Percentiles rank a stretch among this genome's conserved stretches.
Evolutionary conservation across 1,140 invertebrate species (phyloP).

Genomic region (Anoplophora glabripennis): DNA sequence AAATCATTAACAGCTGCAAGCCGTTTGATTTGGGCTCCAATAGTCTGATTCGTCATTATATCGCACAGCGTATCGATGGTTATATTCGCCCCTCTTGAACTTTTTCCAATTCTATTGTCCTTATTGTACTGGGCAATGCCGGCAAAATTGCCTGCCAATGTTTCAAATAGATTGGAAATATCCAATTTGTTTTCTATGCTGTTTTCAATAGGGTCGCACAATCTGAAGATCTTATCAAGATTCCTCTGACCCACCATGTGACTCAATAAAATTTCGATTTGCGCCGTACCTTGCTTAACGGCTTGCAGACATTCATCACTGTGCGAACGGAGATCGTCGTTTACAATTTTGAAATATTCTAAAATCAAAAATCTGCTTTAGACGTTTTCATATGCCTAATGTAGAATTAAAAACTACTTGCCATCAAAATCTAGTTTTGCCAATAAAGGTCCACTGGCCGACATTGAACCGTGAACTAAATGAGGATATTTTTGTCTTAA

Average conservation of each 20-base stretch:
- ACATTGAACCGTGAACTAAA: constrained; percentile 79
- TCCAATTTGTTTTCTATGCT: constrained; percentile 63
- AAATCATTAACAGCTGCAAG: constrained; percentile 72
- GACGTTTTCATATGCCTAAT: not conserved
- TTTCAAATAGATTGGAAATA: constrained; percentile 76
- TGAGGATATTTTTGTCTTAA: constrained; percentile 86
- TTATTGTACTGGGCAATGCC: constrained; percentile 91
- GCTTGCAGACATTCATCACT: constrained; percentile 61
- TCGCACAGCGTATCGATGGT: constrained; percentile 77
- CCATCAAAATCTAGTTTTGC: constrained; percentile 81
- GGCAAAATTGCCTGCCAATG: constrained; percentile 78
- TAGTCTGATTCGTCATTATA: constrained; percentile 65
- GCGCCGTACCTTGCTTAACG: constrained; percentile 61
- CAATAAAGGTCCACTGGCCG: constrained; percentile 82
- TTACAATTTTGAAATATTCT: constrained; percentile 78
- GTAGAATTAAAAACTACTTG: constrained; percentile 39
- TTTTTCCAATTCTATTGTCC: constrained; percentile 74
- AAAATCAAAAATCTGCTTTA: constrained; percentile 38
- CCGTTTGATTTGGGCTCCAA: constrained; percentile 63
- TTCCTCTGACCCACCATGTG: constrained; percentile 59
- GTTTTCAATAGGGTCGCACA: constrained; percentile 75
- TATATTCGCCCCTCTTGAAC: constrained; percentile 61
- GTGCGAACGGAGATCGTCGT: constrained; percentile 62
- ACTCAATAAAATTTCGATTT: constrained; percentile 63
- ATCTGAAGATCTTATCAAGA: constrained; percentile 66